Base-by-base conservation (phyloP, 2,113 vertebrate genomes). In the Mormyrus iriodes region DNA sequence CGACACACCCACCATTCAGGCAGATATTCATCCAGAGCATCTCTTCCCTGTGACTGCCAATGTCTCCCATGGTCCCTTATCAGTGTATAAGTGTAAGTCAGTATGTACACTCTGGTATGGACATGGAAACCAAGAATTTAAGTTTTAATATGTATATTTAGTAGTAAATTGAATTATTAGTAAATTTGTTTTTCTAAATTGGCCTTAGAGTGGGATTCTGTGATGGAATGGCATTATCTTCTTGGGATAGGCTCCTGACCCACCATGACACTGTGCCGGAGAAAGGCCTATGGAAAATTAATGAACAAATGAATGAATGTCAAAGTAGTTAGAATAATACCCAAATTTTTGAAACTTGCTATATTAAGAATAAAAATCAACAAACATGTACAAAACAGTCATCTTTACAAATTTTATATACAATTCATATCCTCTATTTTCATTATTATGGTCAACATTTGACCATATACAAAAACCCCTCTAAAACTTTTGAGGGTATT, bases 81-180 rank as follows among this genome's bases (percentile, higher is more conserved):
- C 97, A 97, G 90, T 96, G 97, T 90, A 99, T 99, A 91, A 97
- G 97, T 93, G 98, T 99, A 93, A 97, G 98, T 97, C 21, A 39
- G 24, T 39, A 42, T 0, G 13, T 39, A 46, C 42, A 17, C 35
- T 65, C n/a, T 65, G 61, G 24, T 21, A 21, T 58, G 53, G 53
- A 58, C 21, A 58, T 6, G 24, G 53, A n/a, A 21, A 58, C 55
- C 24, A 61, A 49, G 10, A n/a, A 58, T 8, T 6, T 7, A 58
- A n/a, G 55, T 61, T 61, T 61, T 2, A 61, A n/a, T 69, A 13
- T 31, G 27, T 69, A 31, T 69, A 12, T 69, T 31, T 69, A 69
- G 10, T 13, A 69, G 61, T 31, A 15, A 27, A 69, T 69, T 69
- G n/a, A 69, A 69, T 69, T 65, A 12, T 3, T 69, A 27, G n/a